A percentile compares a stretch with the other conserved stretches of the same genome.
phyloP scores from a whole-genome alignment of 2,797 vertebrate genomes.

The Gallinago stenura region DNA sequence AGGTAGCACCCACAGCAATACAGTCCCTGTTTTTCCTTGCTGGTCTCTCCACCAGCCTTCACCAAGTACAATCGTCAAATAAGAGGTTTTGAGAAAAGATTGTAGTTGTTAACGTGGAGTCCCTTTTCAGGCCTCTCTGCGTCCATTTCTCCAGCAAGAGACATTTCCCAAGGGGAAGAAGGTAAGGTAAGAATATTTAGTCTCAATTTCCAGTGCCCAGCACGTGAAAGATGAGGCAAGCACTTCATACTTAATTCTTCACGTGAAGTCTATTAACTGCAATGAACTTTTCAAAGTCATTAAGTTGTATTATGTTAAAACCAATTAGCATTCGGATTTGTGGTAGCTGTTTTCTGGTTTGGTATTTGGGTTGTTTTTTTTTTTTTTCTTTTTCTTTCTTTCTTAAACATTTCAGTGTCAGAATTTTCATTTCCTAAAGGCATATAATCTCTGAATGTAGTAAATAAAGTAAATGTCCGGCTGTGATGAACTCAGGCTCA shows the following conservation, averaged over 20 bases:
- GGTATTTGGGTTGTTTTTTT: too few relatives aligned
- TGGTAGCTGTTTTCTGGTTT: neutral
- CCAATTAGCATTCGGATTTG: neutral
- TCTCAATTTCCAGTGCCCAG: neutral
- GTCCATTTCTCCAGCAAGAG: neutral
- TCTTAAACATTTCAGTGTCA: neutral
- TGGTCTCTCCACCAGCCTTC: neutral
- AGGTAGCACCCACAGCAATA: neutral
- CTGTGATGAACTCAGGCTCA: neutral
- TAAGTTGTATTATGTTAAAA: neutral
- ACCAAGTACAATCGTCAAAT: neutral
- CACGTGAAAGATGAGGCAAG: neutral
- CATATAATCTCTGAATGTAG: neutral
- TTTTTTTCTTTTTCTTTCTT: too few relatives aligned
- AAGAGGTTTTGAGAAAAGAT: neutral
- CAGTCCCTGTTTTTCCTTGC: neutral
- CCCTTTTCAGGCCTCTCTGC: neutral
- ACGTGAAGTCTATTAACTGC: neutral
- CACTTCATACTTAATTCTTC: neutral
- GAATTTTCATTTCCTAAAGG: neutral
- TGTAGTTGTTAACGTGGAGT: neutral
- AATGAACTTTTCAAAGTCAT: neutral
- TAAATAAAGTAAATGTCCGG: neutral
- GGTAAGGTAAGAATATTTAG: neutral
- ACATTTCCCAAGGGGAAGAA: neutral